Percentiles rank a stretch among this genome's conserved stretches.
Conservation (phyloP, 2,113 vertebrate species). For the Ptilorrhoa leucosticta region DNA sequence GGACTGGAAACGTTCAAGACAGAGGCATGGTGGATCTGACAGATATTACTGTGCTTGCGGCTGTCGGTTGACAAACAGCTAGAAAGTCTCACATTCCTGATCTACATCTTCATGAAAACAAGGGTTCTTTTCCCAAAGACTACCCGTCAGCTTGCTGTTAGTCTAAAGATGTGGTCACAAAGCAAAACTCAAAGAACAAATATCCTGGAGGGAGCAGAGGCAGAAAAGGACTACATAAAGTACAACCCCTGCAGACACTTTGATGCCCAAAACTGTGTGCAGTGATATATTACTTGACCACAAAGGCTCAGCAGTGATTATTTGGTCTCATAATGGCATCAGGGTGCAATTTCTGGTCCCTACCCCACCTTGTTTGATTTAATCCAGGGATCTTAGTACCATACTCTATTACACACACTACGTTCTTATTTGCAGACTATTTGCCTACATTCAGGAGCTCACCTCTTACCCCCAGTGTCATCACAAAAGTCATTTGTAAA, state of each 20-base stretch:
- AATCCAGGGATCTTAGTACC: background rate
- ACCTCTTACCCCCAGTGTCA: background rate
- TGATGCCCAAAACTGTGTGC: background rate
- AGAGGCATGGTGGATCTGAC: background rate
- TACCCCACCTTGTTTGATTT: background rate
- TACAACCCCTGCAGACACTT: background rate
- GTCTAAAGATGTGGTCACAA: background rate
- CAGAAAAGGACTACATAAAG: background rate
- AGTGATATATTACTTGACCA: background rate
- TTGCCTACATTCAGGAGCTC: background rate
- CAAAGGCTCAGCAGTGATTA: background rate
- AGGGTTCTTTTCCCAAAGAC: background rate
- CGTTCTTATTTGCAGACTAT: background rate
- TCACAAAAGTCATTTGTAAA: background rate
- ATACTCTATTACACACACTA: background rate
- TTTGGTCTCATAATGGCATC: background rate
- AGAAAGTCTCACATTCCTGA: background rate
- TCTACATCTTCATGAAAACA: background rate
- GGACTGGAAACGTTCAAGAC: background rate
- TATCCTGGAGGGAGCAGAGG: background rate
- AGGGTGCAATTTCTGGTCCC: background rate
- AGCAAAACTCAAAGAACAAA: background rate
- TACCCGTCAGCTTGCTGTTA: background rate
- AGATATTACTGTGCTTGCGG: background rate
- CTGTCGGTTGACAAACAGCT: background rate